Conservation (phyloP, 1,140 invertebrate genomes). For the Temnothorax curvispinosus region DNA sequence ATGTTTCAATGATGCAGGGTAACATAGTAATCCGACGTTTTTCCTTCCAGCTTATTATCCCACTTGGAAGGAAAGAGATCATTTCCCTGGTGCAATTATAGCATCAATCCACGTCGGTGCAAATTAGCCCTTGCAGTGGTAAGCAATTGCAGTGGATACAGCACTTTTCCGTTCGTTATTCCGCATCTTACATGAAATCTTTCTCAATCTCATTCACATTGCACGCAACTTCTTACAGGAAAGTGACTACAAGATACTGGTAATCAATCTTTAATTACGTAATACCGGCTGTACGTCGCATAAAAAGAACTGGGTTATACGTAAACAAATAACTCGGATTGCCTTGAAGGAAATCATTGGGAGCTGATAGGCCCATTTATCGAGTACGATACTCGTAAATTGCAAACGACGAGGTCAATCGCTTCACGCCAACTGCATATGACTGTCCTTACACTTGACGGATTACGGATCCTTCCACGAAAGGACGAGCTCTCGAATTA, state of each 20-base stretch:
- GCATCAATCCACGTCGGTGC: constrained; percentile 17
- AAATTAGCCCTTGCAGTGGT: neutral
- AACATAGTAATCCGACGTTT: neutral
- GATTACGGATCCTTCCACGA: neutral
- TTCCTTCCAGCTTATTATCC: neutral
- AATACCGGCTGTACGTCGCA: neutral
- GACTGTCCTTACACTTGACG: neutral
- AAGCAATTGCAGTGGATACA: neutral
- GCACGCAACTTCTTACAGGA: constrained; percentile 1
- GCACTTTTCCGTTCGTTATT: neutral
- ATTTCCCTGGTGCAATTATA: neutral
- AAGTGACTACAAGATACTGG: neutral
- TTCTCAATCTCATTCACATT: neutral
- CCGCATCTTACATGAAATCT: constrained; percentile 1
- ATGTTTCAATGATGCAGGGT: neutral
- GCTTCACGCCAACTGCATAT: neutral
- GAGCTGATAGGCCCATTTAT: neutral
- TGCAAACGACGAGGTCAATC: neutral
- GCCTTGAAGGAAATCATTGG: neutral
- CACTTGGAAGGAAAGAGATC: neutral
- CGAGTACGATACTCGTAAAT: neutral
- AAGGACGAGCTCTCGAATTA: neutral
- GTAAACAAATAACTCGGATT: constrained; percentile 26
- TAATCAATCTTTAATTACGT: constrained; percentile 34
- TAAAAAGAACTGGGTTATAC: constrained; percentile 2